A percentile compares a stretch with the other conserved stretches of the same genome.
These are phyloP conservation scores for Melipona bicolor DNA, from an alignment of 2,888 invertebrate species.

Conservation along the genomic window DNA sequence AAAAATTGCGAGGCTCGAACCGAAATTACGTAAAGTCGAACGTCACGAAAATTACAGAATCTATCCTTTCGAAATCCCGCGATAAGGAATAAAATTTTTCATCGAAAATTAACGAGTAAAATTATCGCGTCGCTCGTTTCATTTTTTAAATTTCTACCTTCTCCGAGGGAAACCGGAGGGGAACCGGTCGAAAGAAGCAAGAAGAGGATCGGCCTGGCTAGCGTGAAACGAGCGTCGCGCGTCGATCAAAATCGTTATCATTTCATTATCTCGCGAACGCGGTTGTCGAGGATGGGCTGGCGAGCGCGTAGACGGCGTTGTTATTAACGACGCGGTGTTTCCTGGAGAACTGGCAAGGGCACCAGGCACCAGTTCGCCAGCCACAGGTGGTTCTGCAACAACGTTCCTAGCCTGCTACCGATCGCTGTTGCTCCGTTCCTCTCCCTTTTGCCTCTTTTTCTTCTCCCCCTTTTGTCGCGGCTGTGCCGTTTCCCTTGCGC, in stretches of 20 bases:
- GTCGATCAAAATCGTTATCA: conserved; percentile 22
- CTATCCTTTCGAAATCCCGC: no score
- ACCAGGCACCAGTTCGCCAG: conserved; percentile 57
- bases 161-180: conserved; percentile 5
- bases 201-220: neutral
- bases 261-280: conserved; percentile 13
- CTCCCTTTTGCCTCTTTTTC: conserved; percentile 50
- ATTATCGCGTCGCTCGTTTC: no score
- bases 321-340: conserved; percentile 75
- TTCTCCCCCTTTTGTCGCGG: conserved; percentile 50
- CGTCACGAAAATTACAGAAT: no score
- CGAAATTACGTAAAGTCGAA: neutral
- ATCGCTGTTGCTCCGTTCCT: conserved; percentile 52
- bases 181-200: neutral
- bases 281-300: neutral
- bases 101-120: no score
- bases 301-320: conserved; percentile 56
- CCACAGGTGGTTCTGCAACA: conserved; percentile 78
- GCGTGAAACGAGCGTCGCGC: neutral
- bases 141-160: no score
- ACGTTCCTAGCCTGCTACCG: conserved; percentile 55
- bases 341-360: conserved; percentile 63
- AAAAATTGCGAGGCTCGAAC: neutral
- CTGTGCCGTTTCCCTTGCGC: conserved; percentile 31
- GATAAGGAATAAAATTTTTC: no score